Evolutionary conservation across 2,888 invertebrate genomes (phyloP).

Genomic region (Rambutsinella grinnellia): DNA sequence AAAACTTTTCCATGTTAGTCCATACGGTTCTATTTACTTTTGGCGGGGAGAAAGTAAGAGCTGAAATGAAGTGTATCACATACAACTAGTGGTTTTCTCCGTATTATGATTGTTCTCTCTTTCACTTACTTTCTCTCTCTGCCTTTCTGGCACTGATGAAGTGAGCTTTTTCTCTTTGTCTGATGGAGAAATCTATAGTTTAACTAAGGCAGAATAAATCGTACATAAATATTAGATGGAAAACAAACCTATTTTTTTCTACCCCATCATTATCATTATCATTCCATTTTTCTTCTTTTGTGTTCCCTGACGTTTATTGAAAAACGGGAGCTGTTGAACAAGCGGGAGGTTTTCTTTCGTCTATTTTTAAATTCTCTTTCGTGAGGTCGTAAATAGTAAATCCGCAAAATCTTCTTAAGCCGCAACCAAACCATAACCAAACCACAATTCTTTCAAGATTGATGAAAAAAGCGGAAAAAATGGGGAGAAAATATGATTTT

Average conservation of each 20-base stretch:
- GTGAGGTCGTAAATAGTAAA: no score
- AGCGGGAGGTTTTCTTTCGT: no score
- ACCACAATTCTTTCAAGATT: no score
- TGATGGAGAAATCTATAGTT: background rate
- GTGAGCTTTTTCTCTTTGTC: slow-evolving; percentile 35
- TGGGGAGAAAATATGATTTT: no score
- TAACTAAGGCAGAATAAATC: no score
- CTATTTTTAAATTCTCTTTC: no score
- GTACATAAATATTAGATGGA: background rate
- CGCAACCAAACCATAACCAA: no score
- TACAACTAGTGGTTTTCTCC: slow-evolving; percentile 25
- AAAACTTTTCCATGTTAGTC: background rate
- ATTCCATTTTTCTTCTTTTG: background rate
- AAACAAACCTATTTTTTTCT: background rate
- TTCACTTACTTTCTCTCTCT: background rate
- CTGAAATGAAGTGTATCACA: background rate
- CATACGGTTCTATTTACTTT: background rate
- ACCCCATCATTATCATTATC: background rate
- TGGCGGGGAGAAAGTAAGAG: background rate
- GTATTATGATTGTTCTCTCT: slow-evolving; percentile 28
- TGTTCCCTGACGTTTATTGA: no score
- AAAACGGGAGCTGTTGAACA: no score
- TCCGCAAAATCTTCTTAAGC: no score
- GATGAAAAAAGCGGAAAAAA: no score
- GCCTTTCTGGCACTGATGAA: slow-evolving; percentile 42